Evolutionary conservation across 2,113 vertebrate genomes (phyloP), one percentile per base, ranked within the genome.

Genomic region (Sorex araneus): DNA sequence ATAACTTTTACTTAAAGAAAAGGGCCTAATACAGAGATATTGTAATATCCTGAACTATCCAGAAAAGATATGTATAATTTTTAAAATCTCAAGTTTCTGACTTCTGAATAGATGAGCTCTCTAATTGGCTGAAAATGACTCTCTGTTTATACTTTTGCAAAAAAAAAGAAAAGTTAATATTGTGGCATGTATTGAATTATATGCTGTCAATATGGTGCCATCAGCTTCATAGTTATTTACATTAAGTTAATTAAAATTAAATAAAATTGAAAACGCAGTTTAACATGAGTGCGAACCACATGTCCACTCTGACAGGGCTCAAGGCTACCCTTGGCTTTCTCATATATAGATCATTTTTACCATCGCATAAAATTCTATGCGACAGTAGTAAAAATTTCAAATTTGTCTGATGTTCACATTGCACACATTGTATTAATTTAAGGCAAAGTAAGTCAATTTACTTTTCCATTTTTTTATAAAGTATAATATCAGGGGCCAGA

Each of bases 241-340:
- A 88, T 74, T 81, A 71, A 75, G 40, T 69, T 92, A 66, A 66
- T n/a, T 89, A 34, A 86, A 88, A 80, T 80, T 60, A 79, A 83
- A 64, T 69, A 85, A 36, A 76, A 57, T 36, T 69, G 32, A 57
- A 75, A 90, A 40, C 7, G 40, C 23, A 47, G 9, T 66, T 88
- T 19, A 34, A 64, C 43, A 85, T 79, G 43, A 79, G 13, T 2
- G 82, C 11, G 23, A 89, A 57, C 45, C 18, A 73, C 19, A 75
- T 80, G 57, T 57, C 32, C 23, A 77, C 50, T 30, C 50, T 57
- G 19, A 23, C 71, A 6, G 2, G 34, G n/a, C 10, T 18, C 79
- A 71, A 28, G 32, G 15, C 74, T 40, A 40, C 40, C 40, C 36
- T 28, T 92, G 50, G 13, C 57, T 9, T 82, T 28, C 43, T 80